A percentile compares a stretch with the other conserved stretches of the same genome.
These are phyloP conservation scores for Scaptomyza parva DNA, from an alignment of 2,888 invertebrate species.

Conservation along the genomic window DNA sequence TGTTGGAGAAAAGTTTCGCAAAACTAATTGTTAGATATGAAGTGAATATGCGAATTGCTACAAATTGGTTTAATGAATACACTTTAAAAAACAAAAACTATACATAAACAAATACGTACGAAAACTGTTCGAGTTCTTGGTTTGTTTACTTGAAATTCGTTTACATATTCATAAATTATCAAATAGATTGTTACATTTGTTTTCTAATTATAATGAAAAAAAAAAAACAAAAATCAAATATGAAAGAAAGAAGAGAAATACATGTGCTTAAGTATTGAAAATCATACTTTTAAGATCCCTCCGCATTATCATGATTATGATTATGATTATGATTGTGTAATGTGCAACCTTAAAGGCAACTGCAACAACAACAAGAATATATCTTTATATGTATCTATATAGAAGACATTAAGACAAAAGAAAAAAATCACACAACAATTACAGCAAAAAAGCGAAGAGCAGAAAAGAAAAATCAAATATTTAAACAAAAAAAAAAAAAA, in stretches of 20 bases:
- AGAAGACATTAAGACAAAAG: slow-evolving; percentile 21
- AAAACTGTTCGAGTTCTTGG: slow-evolving; percentile 38
- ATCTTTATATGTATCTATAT: slow-evolving; percentile 1
- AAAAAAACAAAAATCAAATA: neutral
- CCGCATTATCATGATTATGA: slow-evolving; percentile 40
- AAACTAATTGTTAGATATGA: slow-evolving; percentile 17
- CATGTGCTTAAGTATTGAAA: slow-evolving; percentile 28
- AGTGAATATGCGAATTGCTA: slow-evolving; percentile 5
- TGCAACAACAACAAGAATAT: slow-evolving; percentile 31
- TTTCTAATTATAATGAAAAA: slow-evolving; percentile 36
- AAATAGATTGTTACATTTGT: slow-evolving; percentile 56
- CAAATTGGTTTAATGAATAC: neutral
- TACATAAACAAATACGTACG: slow-evolving; percentile 15
- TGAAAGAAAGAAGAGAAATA: too few species aligned
- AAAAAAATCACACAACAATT: slow-evolving; percentile 25
- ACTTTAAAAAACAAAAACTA: slow-evolving; percentile 10
- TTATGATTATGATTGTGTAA: slow-evolving; percentile 16
- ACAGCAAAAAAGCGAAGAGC: neutral
- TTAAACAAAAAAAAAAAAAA: slow-evolving; percentile 19
- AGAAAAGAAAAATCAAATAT: slow-evolving; percentile 15
- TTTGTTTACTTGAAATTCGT: slow-evolving; percentile 36
- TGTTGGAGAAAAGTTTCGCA: slow-evolving; percentile 22
- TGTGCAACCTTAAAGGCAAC: slow-evolving; percentile 52
- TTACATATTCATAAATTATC: slow-evolving; percentile 18
- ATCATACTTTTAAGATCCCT: slow-evolving; percentile 57